Conservation (phyloP, 2,113 vertebrate species). For the Cochlearius cochlearius region DNA sequence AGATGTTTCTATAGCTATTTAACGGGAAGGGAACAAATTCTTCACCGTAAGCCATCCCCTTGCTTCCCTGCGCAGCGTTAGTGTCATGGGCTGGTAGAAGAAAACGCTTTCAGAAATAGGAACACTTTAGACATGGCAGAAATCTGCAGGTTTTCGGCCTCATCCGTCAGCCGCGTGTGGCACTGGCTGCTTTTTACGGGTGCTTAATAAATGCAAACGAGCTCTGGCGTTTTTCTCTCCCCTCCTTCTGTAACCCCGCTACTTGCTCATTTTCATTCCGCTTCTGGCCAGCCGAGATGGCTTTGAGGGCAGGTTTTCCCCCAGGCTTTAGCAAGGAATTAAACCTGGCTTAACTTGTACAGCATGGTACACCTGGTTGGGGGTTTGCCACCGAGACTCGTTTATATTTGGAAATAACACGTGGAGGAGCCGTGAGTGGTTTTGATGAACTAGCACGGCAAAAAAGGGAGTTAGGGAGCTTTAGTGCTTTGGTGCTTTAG, state of each 20-base stretch:
- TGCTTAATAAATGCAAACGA: background rate
- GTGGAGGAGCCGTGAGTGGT: background rate
- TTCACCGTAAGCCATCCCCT: background rate
- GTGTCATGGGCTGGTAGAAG: background rate
- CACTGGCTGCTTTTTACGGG: constrained; percentile 4
- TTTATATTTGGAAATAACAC: background rate
- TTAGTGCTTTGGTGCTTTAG: background rate
- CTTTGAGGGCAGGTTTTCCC: background rate
- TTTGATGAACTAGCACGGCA: background rate
- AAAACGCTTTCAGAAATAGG: background rate
- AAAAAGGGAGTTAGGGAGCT: background rate
- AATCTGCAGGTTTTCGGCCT: background rate
- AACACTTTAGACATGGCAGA: background rate
- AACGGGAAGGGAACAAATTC: background rate
- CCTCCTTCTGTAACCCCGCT: background rate
- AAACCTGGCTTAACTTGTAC: background rate
- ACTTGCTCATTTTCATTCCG: background rate
- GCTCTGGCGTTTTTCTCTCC: background rate
- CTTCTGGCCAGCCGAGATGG: background rate
- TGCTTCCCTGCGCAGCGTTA: background rate
- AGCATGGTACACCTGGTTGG: background rate
- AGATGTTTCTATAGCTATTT: background rate
- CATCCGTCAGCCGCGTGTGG: background rate
- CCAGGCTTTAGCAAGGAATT: background rate
- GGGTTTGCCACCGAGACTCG: background rate